Evolutionary conservation across 2,888 invertebrate genomes (phyloP), one percentile per base, ranked within the genome.

Genomic region (Phymatocera aterrima): DNA sequence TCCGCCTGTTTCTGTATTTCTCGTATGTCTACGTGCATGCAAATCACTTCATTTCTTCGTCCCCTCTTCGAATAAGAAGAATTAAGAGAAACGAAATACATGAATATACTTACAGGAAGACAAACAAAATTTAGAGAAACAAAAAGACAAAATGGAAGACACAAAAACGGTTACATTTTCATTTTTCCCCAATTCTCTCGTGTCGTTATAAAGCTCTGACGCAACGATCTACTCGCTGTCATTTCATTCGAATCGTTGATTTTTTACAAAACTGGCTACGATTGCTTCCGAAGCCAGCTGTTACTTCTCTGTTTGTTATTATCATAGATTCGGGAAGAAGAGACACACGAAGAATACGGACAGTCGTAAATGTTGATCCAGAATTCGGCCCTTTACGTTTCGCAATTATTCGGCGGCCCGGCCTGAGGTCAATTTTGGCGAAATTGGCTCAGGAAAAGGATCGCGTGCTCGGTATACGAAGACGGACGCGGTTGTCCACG

Each of bases 401-500:
- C 34, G 72, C 72, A 72, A 72, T 72, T 72, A 72, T 48, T 48
- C 72, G 51, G 51, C 51, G 51, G 48, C 51, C 48, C 48, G 51
- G 51, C 70, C 65, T 21, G 48, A 51, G 72, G 72, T 51, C 72
- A 48, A 72, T 72, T 12, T 51, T 48, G 28, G 48, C 34, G 34
- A 72, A 72, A 72, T 72, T 72, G 51, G 48, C 72, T 72, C 72
- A 34, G 84, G 83, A 81, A 81, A 82, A 83, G 85, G 84, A 88
- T 88, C 87, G 88, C 88, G 87, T 88, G 88, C 85, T 84, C 80
- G 82, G 83, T 83, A 83, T 82, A 83, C 86, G 85, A 86, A 86
- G 88, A 88, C 88, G 88, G 88, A 88, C 88, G 88, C 88, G 87
- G 84, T 85, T 87, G 83, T 82, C 83, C 83, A 79, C 85, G 85